Evolutionary conservation across 1,140 invertebrate genomes (phyloP), one percentile per base, ranked within the genome.

Genomic region (Sycophaga agraensis): DNA sequence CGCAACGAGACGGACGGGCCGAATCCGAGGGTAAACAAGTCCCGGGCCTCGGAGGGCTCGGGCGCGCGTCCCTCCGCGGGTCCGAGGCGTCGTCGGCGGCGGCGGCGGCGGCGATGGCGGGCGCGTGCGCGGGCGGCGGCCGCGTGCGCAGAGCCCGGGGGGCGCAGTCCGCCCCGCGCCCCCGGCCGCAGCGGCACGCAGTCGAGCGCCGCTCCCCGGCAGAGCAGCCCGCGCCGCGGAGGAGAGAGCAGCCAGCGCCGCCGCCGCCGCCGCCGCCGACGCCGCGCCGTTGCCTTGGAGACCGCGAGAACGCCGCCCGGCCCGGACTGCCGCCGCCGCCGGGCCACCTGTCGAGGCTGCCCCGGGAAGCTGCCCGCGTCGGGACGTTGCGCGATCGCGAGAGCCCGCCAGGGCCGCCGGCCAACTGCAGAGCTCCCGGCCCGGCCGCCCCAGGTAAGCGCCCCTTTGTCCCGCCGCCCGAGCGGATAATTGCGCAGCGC

Each of bases 121-220:
- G 5, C 43, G 21, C 14, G 57, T 9, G 39, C 42, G 12, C 19
- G 49, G 34, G 21, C 24, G 7, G 28, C 45, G 53, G 17, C 46
- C 53, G 42, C 46, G 60, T 56, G 42, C 62, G 63, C 53, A 56
- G 51, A 55, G 60, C 63, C 50, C 56, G 22, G 28, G 34, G 14
- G 45, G 28, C 28, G 22, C 68, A 72, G 70, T 72, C 65, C 65
- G 66, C 63, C 68, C 66, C 65, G 68, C 66, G 69, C 70, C 65
- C 66, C 64, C 62, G 63, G 55, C 57, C 53, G 64, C 54, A 54
- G 53, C 49, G 56, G 49, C 31, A 37, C 64, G 56, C 43, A 42
- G 49, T 39, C 14, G 51, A 16, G 58, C 59, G 58, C 64, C 68
- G 64, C 34, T 43, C 9, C 17, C 11, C 34, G 12, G n/a, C n/a